phyloP scores from a whole-genome alignment of 2,113 vertebrate species.

The Leptobrachium ailaonicum region DNA sequence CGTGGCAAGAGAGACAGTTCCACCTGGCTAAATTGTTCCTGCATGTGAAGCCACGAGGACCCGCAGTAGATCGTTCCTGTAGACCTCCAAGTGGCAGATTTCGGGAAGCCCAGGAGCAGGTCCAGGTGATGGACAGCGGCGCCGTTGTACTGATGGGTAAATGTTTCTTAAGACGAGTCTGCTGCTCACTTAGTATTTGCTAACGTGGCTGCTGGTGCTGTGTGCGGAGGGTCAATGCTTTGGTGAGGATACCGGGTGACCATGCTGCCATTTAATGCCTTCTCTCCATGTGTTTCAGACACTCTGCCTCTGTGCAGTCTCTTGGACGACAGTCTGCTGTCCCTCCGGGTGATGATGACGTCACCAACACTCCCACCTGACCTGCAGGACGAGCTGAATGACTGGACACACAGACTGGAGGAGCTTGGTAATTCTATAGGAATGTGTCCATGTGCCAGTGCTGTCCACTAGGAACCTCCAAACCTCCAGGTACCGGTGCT shows the following conservation, averaged over 20 bases:
- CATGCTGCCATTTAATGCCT: too few species aligned
- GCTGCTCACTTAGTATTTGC: too few species aligned
- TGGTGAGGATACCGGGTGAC: too few species aligned
- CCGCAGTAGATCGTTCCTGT: constrained; percentile 38
- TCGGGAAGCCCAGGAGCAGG: constrained; percentile 2
- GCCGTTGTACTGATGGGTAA: constrained; percentile 70
- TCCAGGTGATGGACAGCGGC: constrained; percentile 55
- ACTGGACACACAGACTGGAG: constrained; percentile 67
- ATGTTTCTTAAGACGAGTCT: neutral
- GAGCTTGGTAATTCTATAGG: constrained; percentile 63
- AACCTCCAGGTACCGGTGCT: too few species aligned
- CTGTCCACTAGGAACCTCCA: too few species aligned
- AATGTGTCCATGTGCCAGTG: too few species aligned
- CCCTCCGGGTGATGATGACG: constrained; percentile 67
- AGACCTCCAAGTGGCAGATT: neutral
- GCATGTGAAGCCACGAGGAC: constrained; percentile 51
- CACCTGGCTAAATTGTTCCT: constrained; percentile 64
- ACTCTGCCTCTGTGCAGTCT: constrained; percentile 62
- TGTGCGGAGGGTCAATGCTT: too few species aligned
- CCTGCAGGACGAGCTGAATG: constrained; percentile 61
- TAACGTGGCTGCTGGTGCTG: too few species aligned
- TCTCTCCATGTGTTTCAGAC: constrained; percentile 57
- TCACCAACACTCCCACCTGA: constrained; percentile 61
- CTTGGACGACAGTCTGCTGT: constrained; percentile 68
- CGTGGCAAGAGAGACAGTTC: constrained; percentile 67